Evolutionary conservation across 2,888 invertebrate genomes (phyloP).

Genomic region (Nemotelus pantherinus): DNA sequence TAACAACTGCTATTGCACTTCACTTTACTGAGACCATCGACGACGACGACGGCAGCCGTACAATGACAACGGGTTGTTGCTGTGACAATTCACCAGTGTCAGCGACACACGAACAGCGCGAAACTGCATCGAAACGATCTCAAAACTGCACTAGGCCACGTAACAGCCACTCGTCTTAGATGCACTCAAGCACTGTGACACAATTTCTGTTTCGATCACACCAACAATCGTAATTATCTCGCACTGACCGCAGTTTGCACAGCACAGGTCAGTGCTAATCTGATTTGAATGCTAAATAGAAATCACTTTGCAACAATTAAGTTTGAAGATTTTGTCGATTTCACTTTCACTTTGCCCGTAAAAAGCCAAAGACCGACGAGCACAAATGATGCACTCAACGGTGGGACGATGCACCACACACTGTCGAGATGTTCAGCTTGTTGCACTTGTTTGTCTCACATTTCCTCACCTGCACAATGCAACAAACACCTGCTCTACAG

Average conservation of each 20-base stretch:
- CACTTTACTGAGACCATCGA: too few species aligned
- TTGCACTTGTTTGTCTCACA: conserved; percentile 20
- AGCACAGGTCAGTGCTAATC: background rate
- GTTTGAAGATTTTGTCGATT: background rate
- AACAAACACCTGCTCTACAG: conserved; percentile 19
- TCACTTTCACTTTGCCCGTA: conserved; percentile 24
- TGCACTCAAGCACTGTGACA: background rate
- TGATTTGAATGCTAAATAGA: background rate
- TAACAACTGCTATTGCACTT: background rate
- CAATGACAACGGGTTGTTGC: conserved; percentile 2
- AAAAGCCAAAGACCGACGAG: conserved; percentile 15
- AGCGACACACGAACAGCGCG: background rate
- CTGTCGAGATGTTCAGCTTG: background rate
- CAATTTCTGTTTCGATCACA: background rate
- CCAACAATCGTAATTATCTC: background rate
- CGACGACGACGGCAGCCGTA: background rate
- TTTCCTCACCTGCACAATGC: conserved; percentile 9
- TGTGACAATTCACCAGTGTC: conserved; percentile 1
- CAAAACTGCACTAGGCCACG: conserved; percentile 1
- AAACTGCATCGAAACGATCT: background rate
- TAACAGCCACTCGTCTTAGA: background rate
- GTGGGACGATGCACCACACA: background rate
- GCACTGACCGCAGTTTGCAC: background rate
- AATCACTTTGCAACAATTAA: background rate
- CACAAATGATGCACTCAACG: background rate